Evolutionary conservation across 1,140 invertebrate genomes (phyloP), one percentile per base, ranked within the genome.

Genomic region (Rhyzopertha dominica): DNA sequence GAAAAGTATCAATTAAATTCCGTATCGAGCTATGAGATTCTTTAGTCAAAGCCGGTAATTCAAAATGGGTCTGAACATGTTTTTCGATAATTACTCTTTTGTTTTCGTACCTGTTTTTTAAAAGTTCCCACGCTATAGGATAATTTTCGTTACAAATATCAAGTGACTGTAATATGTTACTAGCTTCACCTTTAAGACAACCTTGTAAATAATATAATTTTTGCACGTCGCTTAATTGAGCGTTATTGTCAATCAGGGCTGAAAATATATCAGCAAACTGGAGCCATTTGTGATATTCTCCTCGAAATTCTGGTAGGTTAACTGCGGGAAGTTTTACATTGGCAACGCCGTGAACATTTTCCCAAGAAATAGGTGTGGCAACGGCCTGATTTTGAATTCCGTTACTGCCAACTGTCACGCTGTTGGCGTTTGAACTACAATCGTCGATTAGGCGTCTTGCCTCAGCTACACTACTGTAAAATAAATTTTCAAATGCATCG

Each of bases 121-220:
- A 24, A 9, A 45, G 25, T 9, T 38, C 19, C 14, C 38, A 25
- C 13, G 43, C 43, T 10, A 45, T 24, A 16, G 43, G 7, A 19
- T 38, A 45, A n/a, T n/a, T 43, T 13, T 9, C 9, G 7, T 43
- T 31, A 12, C n/a, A 19, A 8, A 43, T 20, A 22, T 43, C 41
- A 9, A 35, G 20, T 18, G 29, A 38, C 23, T 37, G 12, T 8
- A 43, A 35, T 19, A 37, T 14, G 10, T 43, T n/a, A 9, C 16
- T 14, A 17, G 28, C 41, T 37, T 43, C 25, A 8, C 29, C 28
- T 43, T 29, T 43, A 9, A 43, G 19, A n/a, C 9, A 8, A n/a
- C 29, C n/a, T 35, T 43, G 28, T 22, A 43, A 43, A 35, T 43
- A 43, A 43, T 43, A 23, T 22, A 18, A 43, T 18, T 38, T 43